Percentiles rank a stretch among this genome's conserved stretches.
These are phyloP conservation scores for Cyanoderma ruficeps DNA, from an alignment of 2,113 vertebrate genomes.

Conservation along the genomic window DNA sequence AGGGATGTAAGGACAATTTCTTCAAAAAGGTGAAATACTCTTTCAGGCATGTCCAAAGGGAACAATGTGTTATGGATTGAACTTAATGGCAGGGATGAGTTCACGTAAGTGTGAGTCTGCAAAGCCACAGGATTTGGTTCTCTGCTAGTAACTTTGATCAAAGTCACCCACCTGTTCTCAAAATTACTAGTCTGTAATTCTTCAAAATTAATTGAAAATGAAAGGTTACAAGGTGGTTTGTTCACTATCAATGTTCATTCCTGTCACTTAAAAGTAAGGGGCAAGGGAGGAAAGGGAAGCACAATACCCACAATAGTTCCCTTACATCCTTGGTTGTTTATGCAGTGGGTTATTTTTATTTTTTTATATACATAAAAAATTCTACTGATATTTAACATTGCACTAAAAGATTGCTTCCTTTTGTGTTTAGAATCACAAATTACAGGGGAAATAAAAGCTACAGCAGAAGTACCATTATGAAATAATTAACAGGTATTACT, in stretches of 20 bases:
- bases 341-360: constrained; percentile 34
- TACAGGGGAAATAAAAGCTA: constrained; percentile 28
- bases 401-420: constrained; percentile 65
- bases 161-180: neutral
- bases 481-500: constrained; percentile 2
- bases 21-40: constrained; percentile 21
- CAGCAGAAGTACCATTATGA: constrained; percentile 3
- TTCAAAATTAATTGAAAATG: neutral
- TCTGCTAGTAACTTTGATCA: neutral
- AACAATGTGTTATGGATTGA: neutral
- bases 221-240: neutral
- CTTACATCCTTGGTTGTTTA: constrained; percentile 63
- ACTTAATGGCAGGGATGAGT: constrained; percentile 10
- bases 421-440: constrained; percentile 63
- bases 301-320: neutral
- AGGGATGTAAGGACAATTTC: constrained; percentile 55
- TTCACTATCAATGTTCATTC: constrained; percentile 27
- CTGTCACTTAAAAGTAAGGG: neutral
- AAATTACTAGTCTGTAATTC: neutral
- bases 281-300: constrained; percentile 11
- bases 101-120: neutral
- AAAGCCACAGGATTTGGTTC: constrained; percentile 1
- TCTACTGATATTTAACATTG: constrained; percentile 63
- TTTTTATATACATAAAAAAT: neutral
- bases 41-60: constrained; percentile 13